These are phyloP conservation scores for Oreortyx pictus DNA, from an alignment of 2,797 vertebrate genomes.

Conservation along the genomic window DNA sequence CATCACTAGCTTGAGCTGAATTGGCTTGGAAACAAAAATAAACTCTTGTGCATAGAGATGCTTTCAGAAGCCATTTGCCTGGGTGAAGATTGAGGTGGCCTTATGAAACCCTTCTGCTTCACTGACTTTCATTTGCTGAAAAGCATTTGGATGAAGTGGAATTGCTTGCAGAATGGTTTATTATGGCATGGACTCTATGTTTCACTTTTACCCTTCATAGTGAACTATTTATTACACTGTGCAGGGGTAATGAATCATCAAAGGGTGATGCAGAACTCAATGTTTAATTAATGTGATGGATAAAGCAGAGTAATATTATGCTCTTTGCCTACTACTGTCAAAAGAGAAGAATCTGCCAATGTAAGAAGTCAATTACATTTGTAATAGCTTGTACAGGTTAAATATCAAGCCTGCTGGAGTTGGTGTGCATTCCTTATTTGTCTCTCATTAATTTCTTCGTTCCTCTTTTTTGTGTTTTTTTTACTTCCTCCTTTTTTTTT, in stretches of 20 bases:
- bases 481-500: neutral
- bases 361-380: constrained; percentile 41
- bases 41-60: neutral
- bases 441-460: neutral
- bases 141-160: constrained; percentile 18
- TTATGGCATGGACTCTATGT: neutral
- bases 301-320: neutral
- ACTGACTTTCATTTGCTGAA: constrained; percentile 5
- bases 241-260: constrained; percentile 1
- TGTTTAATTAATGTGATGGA: constrained; percentile 46
- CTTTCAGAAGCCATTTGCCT: constrained; percentile 1
- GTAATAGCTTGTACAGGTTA: constrained; percentile 18
- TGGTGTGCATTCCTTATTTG: neutral
- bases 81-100: neutral
- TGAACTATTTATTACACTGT: constrained; percentile 28
- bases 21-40: neutral
- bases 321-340: neutral
- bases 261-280: constrained; percentile 6
- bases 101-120: neutral
- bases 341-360: constrained; percentile 57
- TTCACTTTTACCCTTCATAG: constrained; percentile 40
- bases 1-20: neutral
- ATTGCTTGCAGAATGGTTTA: constrained; percentile 36
- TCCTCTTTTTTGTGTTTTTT: neutral
- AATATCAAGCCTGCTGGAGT: constrained; percentile 24